Evolutionary conservation across 1,140 invertebrate species (phyloP).

Genomic region (Drosophila neocordata): DNA sequence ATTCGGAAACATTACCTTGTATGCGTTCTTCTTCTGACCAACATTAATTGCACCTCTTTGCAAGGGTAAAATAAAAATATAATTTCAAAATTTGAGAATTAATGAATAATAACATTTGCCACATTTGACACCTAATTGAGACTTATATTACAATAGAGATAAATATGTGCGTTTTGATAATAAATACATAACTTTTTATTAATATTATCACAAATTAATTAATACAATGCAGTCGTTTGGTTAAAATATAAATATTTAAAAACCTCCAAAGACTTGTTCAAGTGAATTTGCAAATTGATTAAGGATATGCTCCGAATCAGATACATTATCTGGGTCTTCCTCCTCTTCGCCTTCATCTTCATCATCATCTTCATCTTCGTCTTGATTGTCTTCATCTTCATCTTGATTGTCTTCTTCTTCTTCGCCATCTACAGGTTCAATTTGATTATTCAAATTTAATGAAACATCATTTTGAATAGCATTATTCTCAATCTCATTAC

Average conservation of each 20-base stretch:
- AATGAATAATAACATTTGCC: too few relatives aligned
- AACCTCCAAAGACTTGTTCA: constrained; percentile 13
- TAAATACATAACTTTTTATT: background rate
- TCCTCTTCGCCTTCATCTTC: constrained; percentile 11
- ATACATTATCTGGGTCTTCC: too few relatives aligned
- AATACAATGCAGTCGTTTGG: background rate
- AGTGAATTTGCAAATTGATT: constrained; percentile 15
- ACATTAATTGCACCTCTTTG: too few relatives aligned
- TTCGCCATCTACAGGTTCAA: background rate
- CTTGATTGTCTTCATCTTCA: background rate
- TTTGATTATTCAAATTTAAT: background rate
- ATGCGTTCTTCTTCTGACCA: too few relatives aligned
- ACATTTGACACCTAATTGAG: too few relatives aligned
- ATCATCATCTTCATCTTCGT: constrained; percentile 4
- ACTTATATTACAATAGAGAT: too few relatives aligned
- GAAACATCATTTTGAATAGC: background rate
- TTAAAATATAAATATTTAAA: background rate
- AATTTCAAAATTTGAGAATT: too few relatives aligned
- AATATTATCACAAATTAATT: background rate
- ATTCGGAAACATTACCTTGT: too few relatives aligned
- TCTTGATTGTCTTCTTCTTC: background rate
- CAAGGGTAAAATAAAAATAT: too few relatives aligned
- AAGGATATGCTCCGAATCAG: constrained; percentile 24
- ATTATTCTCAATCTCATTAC: background rate
- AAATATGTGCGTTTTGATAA: background rate